Conservation (phyloP, 2,113 vertebrate genomes). For the Ammodytes marinus region DNA sequence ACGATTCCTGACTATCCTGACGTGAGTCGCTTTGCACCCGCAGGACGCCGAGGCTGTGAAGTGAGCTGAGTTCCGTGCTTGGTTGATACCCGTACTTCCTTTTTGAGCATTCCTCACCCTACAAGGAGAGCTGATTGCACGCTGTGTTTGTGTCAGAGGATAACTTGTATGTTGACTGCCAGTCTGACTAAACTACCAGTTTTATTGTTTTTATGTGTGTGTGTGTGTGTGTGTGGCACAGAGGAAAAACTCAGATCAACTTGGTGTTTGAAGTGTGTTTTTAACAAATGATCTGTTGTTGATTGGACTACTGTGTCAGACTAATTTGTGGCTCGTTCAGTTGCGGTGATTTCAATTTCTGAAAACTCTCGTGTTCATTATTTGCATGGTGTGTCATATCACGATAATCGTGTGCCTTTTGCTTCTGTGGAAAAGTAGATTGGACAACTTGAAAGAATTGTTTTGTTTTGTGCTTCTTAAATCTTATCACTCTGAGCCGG, state of each 20-base stretch:
- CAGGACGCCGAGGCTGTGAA: slow-evolving; percentile 7
- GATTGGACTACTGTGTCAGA: background rate
- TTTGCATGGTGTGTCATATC: slow-evolving; percentile 10
- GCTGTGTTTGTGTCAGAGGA: slow-evolving; percentile 6
- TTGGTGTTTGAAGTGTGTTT: background rate
- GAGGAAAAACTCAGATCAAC: background rate
- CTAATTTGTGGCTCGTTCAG: background rate
- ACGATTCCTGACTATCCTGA: slow-evolving; percentile 82
- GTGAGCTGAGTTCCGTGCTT: slow-evolving; percentile 19
- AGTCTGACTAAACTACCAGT: background rate
- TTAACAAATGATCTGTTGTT: slow-evolving; percentile 3
- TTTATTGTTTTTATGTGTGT: background rate
- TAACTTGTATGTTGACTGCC: slow-evolving; percentile 6
- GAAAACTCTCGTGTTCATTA: background rate
- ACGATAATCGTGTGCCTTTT: background rate
- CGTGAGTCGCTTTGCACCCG: slow-evolving; percentile 55
- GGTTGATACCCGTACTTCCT: background rate
- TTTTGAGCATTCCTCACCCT: slow-evolving; percentile 2
- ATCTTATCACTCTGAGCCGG: background rate
- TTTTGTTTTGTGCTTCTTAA: background rate
- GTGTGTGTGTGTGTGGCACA: background rate
- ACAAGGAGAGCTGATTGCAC: background rate
- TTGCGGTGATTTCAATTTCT: background rate
- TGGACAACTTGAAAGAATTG: background rate
- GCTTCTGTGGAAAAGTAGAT: background rate